Percentiles rank a stretch among this genome's conserved stretches.
Conservation (phyloP, 2,113 vertebrate species). For the Pleuronectes platessa region DNA sequence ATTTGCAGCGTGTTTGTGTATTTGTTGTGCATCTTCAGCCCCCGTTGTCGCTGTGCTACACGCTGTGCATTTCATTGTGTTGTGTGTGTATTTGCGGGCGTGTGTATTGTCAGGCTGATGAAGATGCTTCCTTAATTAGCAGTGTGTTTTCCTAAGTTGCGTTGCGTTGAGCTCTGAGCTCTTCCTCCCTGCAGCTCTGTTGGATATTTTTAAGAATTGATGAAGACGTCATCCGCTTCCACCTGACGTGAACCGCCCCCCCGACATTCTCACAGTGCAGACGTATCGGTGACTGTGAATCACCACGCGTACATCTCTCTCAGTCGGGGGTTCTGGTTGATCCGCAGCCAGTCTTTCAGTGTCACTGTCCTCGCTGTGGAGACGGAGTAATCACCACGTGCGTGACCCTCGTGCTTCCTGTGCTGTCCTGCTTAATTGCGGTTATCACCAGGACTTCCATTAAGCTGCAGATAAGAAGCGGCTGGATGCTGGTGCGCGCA, state of each 20-base stretch:
- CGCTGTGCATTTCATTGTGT: neutral
- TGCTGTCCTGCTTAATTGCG: slow-evolving; percentile 83
- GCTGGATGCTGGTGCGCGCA: slow-evolving; percentile 65
- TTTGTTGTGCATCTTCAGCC: neutral
- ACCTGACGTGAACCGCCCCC: neutral
- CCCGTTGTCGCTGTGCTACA: neutral
- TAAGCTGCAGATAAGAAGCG: slow-evolving; percentile 86
- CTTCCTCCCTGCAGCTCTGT: neutral
- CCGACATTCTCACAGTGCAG: neutral
- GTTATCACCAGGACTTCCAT: slow-evolving; percentile 86
- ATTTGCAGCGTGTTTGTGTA: neutral
- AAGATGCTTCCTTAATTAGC: neutral
- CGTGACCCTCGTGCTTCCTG: slow-evolving; percentile 80
- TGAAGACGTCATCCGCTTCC: slow-evolving; percentile 13
- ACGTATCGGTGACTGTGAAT: slow-evolving; percentile 15
- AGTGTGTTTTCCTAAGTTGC: neutral
- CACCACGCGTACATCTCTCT: slow-evolving; percentile 48
- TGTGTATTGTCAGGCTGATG: neutral
- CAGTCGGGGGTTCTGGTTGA: slow-evolving; percentile 26
- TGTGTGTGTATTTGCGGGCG: neutral
- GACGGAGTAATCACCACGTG: slow-evolving; percentile 85
- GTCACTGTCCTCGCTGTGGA: slow-evolving; percentile 72
- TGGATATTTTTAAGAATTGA: slow-evolving; percentile 2
- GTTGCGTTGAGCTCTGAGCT: neutral
- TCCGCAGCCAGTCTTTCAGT: slow-evolving; percentile 73